These are phyloP conservation scores for Drosophila multiciliata DNA, from an alignment of 2,888 invertebrate species.

Conservation along the genomic window DNA sequence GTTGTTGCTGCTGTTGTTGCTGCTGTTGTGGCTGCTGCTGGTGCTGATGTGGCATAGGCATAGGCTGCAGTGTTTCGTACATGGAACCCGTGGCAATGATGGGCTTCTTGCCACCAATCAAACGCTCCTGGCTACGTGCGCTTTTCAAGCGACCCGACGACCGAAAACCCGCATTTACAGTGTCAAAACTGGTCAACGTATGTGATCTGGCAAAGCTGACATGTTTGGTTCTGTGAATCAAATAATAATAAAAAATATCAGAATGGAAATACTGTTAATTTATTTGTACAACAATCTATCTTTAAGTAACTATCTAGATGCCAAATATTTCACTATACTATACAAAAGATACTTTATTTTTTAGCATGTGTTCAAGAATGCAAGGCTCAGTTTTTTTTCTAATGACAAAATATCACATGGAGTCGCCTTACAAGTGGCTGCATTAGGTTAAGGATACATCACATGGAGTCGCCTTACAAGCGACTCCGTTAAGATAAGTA, in stretches of 20 bases:
- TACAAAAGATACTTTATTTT: not conserved
- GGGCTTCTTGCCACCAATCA: conserved; percentile 90
- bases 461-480: too few relatives aligned
- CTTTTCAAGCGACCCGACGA: conserved; percentile 85
- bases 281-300: not conserved
- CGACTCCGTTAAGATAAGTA: too few relatives aligned
- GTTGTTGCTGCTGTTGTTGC: conserved; percentile 49
- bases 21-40: conserved; percentile 33
- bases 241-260: not conserved
- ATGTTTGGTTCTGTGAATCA: conserved; percentile 90
- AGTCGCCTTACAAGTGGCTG: too few relatives aligned
- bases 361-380: not conserved
- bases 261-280: not conserved
- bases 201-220: conserved; percentile 96
- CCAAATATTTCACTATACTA: not conserved
- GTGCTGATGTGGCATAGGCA: conserved; percentile 53
- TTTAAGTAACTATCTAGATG: not conserved
- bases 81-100: conserved; percentile 82
- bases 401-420: too few relatives aligned
- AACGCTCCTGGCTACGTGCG: conserved; percentile 88
- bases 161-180: conserved; percentile 86
- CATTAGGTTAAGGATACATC: too few relatives aligned
- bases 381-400: too few relatives aligned
- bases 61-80: conserved; percentile 75
- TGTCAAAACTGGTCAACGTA: conserved; percentile 93